Percentiles rank a stretch among this genome's conserved stretches.
These are phyloP conservation scores for Aphis craccivora DNA, from an alignment of 1,140 invertebrate genomes.

Conservation along the genomic window DNA sequence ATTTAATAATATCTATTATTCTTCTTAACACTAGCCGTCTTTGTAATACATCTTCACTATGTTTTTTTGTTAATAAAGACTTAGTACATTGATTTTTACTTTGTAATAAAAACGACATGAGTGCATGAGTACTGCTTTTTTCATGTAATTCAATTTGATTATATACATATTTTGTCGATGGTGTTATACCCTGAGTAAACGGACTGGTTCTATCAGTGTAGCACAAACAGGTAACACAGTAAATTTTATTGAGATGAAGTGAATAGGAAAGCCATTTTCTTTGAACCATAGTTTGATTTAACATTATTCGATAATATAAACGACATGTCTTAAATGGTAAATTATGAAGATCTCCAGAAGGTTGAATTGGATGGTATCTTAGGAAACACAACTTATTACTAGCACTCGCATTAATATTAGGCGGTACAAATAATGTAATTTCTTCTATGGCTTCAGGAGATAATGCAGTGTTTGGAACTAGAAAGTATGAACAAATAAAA, in stretches of 20 bases:
- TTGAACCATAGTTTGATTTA: neutral
- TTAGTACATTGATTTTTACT: slow-evolving; percentile 11
- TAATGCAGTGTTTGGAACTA: too few relatives aligned
- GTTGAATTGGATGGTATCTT: neutral
- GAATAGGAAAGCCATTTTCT: slow-evolving; percentile 12
- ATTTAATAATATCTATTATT: slow-evolving; percentile 14
- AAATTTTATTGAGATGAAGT: slow-evolving; percentile 20
- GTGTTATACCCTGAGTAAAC: neutral
- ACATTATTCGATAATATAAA: slow-evolving; percentile 20
- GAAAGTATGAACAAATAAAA: too few relatives aligned
- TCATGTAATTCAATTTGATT: slow-evolving; percentile 14
- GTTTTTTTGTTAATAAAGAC: slow-evolving; percentile 4
- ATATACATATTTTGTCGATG: neutral
- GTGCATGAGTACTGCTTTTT: neutral
- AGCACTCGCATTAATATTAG: neutral
- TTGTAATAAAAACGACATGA: neutral
- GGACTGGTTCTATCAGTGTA: slow-evolving; percentile 3
- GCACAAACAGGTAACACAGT: neutral
- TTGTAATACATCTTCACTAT: neutral
- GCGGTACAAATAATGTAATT: slow-evolving; percentile 15
- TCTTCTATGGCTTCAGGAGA: too few relatives aligned
- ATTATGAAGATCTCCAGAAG: slow-evolving; percentile 11
- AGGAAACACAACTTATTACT: neutral
- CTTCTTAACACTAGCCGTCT: neutral
- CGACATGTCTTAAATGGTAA: slow-evolving; percentile 2